phyloP scores from a whole-genome alignment of 2,888 invertebrate species.

The Drosophila meridionalis region DNA sequence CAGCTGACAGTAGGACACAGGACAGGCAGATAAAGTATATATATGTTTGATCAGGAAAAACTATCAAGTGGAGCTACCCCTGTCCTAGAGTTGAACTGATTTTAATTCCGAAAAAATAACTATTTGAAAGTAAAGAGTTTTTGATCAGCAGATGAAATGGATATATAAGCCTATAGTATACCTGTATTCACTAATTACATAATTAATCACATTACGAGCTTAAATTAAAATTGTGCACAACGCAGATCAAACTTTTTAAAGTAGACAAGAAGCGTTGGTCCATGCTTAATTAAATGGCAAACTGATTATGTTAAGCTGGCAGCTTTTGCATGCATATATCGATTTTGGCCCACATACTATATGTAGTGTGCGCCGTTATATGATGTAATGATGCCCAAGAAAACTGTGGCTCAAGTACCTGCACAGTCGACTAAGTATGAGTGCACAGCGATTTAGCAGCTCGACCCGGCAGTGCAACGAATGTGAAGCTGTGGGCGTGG shows the following conservation, averaged over 20 bases:
- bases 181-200: background rate
- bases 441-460: constrained; percentile 23
- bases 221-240: background rate
- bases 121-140: too few species aligned
- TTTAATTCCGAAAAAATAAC: too few species aligned
- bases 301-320: constrained; percentile 8
- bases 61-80: too few species aligned
- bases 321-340: constrained; percentile 8
- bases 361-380: background rate
- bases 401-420: constrained; percentile 2
- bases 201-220: background rate
- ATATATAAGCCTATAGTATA: too few species aligned
- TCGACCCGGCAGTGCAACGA: constrained; percentile 1
- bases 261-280: background rate
- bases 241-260: background rate
- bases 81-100: too few species aligned
- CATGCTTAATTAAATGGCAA: constrained; percentile 3
- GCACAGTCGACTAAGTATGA: constrained; percentile 20
- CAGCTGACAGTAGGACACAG: too few species aligned
- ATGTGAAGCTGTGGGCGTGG: background rate
- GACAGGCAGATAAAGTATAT: too few species aligned
- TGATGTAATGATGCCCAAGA: constrained; percentile 7
- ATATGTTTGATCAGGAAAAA: too few species aligned
- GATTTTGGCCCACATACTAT: constrained; percentile 14
- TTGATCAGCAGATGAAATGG: too few species aligned